These are phyloP conservation scores for Excalfactoria chinensis DNA, from an alignment of 2,113 vertebrate species.

Conservation along the genomic window DNA sequence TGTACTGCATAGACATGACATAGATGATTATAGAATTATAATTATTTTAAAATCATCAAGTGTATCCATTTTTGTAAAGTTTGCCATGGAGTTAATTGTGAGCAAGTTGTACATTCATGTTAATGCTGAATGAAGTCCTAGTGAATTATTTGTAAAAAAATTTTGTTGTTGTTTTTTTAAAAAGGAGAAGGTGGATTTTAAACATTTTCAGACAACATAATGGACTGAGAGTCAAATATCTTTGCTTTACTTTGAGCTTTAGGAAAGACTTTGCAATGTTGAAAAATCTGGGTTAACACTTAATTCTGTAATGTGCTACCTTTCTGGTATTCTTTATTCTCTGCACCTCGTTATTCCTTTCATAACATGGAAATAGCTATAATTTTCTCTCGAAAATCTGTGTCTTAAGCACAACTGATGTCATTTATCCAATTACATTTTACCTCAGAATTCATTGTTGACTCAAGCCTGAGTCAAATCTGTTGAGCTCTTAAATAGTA, in stretches of 20 bases:
- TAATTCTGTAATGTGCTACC: neutral
- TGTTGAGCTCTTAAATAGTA: neutral
- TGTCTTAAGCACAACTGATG: neutral
- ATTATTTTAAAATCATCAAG: neutral
- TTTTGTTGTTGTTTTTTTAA: neutral
- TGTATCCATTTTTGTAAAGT: neutral
- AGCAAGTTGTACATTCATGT: fast-evolving
- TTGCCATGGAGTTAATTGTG: neutral
- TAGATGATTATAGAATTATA: neutral
- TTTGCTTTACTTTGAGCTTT: neutral
- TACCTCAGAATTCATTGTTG: neutral
- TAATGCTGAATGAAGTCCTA: neutral
- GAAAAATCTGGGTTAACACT: neutral
- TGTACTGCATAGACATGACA: neutral
- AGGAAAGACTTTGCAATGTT: neutral
- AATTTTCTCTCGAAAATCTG: neutral
- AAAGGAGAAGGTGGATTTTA: neutral
- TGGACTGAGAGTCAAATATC: neutral
- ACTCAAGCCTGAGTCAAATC: neutral
- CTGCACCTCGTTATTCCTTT: fast-evolving
- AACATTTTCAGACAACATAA: neutral
- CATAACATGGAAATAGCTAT: neutral
- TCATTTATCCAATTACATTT: neutral
- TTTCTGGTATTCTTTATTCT: fast-evolving
- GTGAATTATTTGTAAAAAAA: neutral